Percentiles rank a stretch among this genome's conserved stretches.
Conservation (phyloP, 2,888 invertebrate species). For the Drosophila parthenogenetica region DNA sequence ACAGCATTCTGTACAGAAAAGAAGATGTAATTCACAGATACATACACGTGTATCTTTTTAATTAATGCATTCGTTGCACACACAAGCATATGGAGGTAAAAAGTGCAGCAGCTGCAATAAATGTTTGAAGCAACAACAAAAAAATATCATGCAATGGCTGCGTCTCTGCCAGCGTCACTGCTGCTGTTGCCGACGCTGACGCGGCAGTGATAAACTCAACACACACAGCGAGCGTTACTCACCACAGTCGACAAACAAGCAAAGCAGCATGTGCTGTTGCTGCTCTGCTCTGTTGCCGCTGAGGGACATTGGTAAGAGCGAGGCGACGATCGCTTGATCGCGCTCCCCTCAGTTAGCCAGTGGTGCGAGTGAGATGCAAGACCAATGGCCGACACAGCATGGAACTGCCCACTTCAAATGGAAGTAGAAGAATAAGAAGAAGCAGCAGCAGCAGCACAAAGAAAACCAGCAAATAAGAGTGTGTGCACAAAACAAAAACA, state of each 20-base stretch:
- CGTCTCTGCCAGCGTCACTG: conserved; percentile 18
- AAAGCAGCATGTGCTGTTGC: conserved; percentile 37
- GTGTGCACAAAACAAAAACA: neutral
- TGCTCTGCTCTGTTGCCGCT: conserved; percentile 35
- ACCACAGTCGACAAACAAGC: conserved; percentile 36
- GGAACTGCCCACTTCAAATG: conserved; percentile 62
- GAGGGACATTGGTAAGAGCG: conserved; percentile 47
- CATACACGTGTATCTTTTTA: neutral
- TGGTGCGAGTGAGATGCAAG: conserved; percentile 71
- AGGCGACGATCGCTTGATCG: conserved; percentile 62
- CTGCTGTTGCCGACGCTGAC: conserved; percentile 25
- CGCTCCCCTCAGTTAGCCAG: conserved; percentile 2
- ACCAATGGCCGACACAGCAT: conserved; percentile 76
- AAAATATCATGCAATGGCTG: conserved; percentile 30
- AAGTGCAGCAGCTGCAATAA: conserved; percentile 53
- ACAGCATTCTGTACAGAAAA: neutral
- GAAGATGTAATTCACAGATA: neutral
- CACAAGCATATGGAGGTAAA: neutral
- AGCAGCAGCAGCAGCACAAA: conserved; percentile 18
- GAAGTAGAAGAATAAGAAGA: conserved; percentile 30
- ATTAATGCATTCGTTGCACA: neutral
- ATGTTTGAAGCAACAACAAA: neutral
- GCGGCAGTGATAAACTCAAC: conserved; percentile 53
- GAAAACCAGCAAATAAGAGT: neutral
- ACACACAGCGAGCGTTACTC: conserved; percentile 33